Conservation (phyloP, 2,113 vertebrate species). For the Eudyptes chrysolophus region DNA sequence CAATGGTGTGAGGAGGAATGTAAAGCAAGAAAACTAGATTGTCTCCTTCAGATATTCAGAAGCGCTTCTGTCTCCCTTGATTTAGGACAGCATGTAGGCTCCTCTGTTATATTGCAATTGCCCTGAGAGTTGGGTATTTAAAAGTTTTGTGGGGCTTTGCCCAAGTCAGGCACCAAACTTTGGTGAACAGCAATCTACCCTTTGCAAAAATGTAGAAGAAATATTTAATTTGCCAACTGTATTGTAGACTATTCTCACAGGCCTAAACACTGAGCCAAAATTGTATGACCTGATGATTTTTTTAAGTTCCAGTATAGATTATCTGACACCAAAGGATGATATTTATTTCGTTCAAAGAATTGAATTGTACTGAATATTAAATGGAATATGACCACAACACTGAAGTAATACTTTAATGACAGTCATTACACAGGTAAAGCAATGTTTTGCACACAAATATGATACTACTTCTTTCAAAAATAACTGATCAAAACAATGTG, state of each 20-base stretch:
- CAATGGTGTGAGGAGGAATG: neutral
- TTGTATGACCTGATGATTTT: neutral
- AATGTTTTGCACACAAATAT: neutral
- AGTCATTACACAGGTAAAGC: neutral
- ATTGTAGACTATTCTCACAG: neutral
- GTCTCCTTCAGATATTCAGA: neutral
- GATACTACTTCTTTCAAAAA: neutral
- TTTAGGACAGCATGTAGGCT: neutral
- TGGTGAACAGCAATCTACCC: neutral
- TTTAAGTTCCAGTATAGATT: neutral
- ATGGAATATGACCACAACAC: neutral
- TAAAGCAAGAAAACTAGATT: neutral
- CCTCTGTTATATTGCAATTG: neutral
- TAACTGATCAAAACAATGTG: neutral
- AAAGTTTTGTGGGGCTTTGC: neutral
- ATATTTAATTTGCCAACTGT: neutral
- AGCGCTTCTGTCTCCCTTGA: neutral
- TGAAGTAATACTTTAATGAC: neutral
- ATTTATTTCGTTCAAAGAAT: neutral
- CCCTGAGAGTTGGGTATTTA: neutral
- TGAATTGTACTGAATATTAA: neutral
- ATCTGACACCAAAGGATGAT: neutral
- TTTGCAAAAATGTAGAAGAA: neutral
- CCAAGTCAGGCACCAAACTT: neutral
- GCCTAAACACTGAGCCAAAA: neutral